phyloP scores from a whole-genome alignment of 2,113 vertebrate species.

The Cyanistes caeruleus region DNA sequence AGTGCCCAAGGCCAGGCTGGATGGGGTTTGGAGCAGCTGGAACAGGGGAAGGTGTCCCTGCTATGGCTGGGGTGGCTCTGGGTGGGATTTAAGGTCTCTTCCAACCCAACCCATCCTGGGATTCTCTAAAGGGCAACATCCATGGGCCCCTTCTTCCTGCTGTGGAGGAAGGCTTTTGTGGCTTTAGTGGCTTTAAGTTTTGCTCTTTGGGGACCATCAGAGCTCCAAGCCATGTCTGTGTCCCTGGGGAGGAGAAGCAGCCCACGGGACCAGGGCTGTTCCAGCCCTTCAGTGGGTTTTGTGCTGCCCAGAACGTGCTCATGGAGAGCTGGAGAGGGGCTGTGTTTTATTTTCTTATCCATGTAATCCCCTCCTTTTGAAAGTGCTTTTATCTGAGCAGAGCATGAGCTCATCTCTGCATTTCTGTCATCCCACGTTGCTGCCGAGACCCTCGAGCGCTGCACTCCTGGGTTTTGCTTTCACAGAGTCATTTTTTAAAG shows the following conservation, averaged over 20 bases:
- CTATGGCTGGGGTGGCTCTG: background rate
- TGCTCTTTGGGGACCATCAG: background rate
- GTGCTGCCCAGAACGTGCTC: rapidly evolving
- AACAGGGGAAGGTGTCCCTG: background rate
- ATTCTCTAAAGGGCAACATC: background rate
- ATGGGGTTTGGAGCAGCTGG: background rate
- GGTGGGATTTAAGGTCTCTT: rapidly evolving
- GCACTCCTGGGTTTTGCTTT: background rate
- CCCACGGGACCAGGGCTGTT: background rate
- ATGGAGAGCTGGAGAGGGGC: background rate
- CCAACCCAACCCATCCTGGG: background rate
- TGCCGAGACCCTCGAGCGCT: background rate
- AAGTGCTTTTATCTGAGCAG: background rate
- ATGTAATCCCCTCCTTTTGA: background rate
- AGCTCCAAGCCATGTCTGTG: rapidly evolving
- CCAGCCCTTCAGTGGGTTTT: background rate
- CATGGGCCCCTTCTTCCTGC: background rate
- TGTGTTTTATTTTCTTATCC: background rate
- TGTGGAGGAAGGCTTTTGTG: background rate
- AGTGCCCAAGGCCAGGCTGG: background rate
- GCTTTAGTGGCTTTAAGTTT: background rate
- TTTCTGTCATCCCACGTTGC: background rate
- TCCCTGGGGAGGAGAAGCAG: background rate
- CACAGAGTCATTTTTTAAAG: background rate
- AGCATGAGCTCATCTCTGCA: background rate